These are phyloP conservation scores for Hypomecis atomaria DNA, from an alignment of 2,888 invertebrate species.

Conservation along the genomic window DNA sequence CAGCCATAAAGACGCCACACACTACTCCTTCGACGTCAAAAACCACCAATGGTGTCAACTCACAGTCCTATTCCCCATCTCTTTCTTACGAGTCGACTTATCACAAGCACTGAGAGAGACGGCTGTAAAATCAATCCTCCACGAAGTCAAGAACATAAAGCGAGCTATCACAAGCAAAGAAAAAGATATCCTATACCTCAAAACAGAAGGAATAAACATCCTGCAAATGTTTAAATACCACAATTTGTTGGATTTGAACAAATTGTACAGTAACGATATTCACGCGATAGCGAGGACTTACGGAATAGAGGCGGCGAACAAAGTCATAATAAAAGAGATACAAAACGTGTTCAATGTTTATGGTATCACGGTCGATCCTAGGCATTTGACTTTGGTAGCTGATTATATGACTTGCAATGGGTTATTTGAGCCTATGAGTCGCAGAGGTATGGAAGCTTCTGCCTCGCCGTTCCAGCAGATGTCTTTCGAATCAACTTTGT, in stretches of 20 bases:
- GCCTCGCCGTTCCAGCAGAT: slow-evolving; percentile 98
- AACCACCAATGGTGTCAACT: slow-evolving; percentile 94
- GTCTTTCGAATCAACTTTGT: slow-evolving; percentile 97
- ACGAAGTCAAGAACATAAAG: slow-evolving; percentile 92
- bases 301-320: slow-evolving; percentile 98
- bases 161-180: slow-evolving; percentile 92
- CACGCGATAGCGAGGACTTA: slow-evolving; percentile 95
- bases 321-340: slow-evolving; percentile 96
- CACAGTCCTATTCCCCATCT: slow-evolving; percentile 87
- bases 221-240: slow-evolving; percentile 94
- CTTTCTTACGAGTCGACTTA: slow-evolving; percentile 86
- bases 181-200: slow-evolving; percentile 87
- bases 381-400: slow-evolving; percentile 96
- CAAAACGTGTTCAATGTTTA: slow-evolving; percentile 98
- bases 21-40: slow-evolving; percentile 91
- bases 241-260: slow-evolving; percentile 90
- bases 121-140: slow-evolving; percentile 89
- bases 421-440: slow-evolving; percentile 93
- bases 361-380: slow-evolving; percentile 96
- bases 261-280: slow-evolving; percentile 96
- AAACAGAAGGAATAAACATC: slow-evolving; percentile 98
- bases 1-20: slow-evolving; percentile 74
- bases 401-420: slow-evolving; percentile 99
- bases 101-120: slow-evolving; percentile 89
- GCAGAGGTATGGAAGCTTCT: slow-evolving; percentile 95